These are phyloP conservation scores for Teleopsis dalmanni DNA, from an alignment of 1,140 invertebrate species.

Conservation along the genomic window DNA sequence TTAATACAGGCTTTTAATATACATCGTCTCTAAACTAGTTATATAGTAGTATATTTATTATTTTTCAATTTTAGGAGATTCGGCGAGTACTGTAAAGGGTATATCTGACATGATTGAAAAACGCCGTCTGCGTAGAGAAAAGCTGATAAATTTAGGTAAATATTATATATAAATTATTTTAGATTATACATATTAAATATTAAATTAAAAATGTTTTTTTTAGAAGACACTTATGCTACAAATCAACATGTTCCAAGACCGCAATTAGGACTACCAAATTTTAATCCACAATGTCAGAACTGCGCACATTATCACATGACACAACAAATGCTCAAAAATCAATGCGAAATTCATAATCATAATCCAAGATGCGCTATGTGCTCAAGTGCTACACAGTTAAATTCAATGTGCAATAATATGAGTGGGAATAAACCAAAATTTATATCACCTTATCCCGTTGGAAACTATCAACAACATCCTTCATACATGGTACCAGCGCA, in stretches of 20 bases:
- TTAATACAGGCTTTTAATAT: too few species aligned
- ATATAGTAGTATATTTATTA: too few species aligned
- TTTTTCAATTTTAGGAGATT: constrained; percentile 14
- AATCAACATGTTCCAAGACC: constrained; percentile 12
- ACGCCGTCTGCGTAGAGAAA: constrained; percentile 27
- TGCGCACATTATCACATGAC: constrained; percentile 8
- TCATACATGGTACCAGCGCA: too few species aligned
- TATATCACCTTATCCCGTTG: too few species aligned
- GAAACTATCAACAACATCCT: constrained; percentile 14
- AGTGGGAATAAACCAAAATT: too few species aligned
- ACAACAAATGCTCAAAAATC: neutral
- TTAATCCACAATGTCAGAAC: constrained; percentile 11
- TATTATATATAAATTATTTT: neutral
- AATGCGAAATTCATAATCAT: constrained; percentile 6
- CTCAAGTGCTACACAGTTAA: neutral
- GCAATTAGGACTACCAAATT: neutral
- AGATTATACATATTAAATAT: neutral
- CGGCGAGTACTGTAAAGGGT: constrained; percentile 31
- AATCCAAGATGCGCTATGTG: constrained; percentile 20
- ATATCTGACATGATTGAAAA: constrained; percentile 26
- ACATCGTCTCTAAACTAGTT: too few species aligned
- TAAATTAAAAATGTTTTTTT: constrained; percentile 5
- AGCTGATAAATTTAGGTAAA: constrained; percentile 6
- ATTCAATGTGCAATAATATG: constrained; percentile 6
- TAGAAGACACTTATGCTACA: constrained; percentile 34